These are phyloP conservation scores for Nesometra sesokonis DNA, from an alignment of 35 echinoderm and acorn worm species.

Conservation along the genomic window DNA sequence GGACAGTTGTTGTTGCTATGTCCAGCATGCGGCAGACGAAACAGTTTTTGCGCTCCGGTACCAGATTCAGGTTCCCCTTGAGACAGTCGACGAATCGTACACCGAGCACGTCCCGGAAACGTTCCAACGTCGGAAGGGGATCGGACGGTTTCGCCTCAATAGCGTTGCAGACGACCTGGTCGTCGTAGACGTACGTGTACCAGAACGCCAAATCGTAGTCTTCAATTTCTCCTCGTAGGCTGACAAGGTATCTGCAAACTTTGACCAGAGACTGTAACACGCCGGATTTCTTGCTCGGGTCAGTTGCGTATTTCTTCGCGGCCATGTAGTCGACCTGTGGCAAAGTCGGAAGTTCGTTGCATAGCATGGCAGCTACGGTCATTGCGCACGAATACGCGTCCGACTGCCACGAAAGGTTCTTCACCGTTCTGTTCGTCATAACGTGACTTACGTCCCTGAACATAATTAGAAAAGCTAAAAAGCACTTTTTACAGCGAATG, in stretches of 20 bases:
- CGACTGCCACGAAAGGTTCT: background rate
- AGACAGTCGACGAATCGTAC: background rate
- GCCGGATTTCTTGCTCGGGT: background rate
- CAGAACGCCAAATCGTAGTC: background rate
- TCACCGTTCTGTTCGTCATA: background rate
- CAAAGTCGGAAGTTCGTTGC: background rate
- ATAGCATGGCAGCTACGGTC: background rate
- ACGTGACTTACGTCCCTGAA: background rate
- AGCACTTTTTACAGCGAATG: too few species aligned
- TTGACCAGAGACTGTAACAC: background rate
- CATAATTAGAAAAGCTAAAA: too few species aligned
- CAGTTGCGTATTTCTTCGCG: background rate
- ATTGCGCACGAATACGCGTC: background rate
- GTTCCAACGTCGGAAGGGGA: background rate
- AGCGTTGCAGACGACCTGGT: background rate
- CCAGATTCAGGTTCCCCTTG: background rate
- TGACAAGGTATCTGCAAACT: background rate
- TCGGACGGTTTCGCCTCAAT: background rate
- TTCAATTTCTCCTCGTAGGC: background rate
- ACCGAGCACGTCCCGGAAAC: background rate
- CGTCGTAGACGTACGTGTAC: background rate
- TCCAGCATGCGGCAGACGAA: background rate
- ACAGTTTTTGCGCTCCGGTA: background rate
- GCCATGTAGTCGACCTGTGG: background rate
- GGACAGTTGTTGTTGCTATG: background rate